Conservation (phyloP, 2,113 vertebrate species). For the Pluvianellus socialis region DNA sequence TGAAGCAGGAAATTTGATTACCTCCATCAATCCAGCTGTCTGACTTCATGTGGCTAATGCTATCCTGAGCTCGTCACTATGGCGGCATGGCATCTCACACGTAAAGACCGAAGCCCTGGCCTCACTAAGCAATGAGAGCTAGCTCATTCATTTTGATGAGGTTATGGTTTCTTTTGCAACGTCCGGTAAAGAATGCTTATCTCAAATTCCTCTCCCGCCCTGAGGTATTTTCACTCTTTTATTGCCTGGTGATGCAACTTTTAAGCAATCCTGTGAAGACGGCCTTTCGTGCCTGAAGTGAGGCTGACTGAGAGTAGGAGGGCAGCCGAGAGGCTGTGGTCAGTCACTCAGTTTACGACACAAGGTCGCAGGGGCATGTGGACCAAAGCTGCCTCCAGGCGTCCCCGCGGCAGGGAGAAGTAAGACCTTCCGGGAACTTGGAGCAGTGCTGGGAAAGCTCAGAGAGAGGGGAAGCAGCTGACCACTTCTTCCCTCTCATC, state of each 20-base stretch:
- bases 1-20: background rate
- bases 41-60: background rate
- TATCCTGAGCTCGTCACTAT: background rate
- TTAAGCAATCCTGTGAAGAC: background rate
- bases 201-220: conserved; percentile 21
- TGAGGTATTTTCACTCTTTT: conserved; percentile 32
- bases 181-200: conserved; percentile 31
- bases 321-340: background rate
- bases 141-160: background rate
- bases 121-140: background rate
- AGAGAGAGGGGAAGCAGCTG: background rate
- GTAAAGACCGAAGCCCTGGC: background rate
- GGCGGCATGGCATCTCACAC: background rate
- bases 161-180: conserved; percentile 13
- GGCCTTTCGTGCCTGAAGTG: background rate
- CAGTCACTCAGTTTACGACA: background rate
- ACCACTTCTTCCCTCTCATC: background rate
- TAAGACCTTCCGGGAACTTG: background rate
- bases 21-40: background rate
- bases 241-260: conserved; percentile 25
- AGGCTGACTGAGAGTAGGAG: background rate
- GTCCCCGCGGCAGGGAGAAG: background rate
- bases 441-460: background rate
- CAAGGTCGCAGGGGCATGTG: background rate
- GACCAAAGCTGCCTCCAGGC: background rate